phyloP scores from a whole-genome alignment of 2,797 vertebrate species.

The Sebastes hopkinsi region DNA sequence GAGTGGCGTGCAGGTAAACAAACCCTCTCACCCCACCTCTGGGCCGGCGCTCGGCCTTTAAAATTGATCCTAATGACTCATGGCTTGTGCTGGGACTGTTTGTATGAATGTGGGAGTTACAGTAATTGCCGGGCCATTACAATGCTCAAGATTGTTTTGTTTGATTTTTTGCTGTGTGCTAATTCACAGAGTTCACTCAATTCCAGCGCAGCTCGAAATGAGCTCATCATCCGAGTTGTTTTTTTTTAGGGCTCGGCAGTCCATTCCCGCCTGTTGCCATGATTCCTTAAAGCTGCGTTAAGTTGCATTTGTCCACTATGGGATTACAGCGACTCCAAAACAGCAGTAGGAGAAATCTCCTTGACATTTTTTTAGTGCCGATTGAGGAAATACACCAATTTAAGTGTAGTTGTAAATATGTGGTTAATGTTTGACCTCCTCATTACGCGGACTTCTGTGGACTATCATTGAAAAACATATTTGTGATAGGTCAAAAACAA shows the following conservation, averaged over 20 bases:
- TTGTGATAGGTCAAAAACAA: background rate
- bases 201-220: background rate
- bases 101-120: slow-evolving; percentile 48
- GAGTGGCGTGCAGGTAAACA: slow-evolving; percentile 42
- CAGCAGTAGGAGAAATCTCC: background rate
- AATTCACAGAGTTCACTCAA: slow-evolving; percentile 18
- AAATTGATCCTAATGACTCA: slow-evolving; percentile 58
- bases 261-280: background rate
- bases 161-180: slow-evolving; percentile 3
- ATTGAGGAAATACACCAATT: background rate
- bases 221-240: slow-evolving; percentile 2
- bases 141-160: slow-evolving; percentile 31
- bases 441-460: too few species aligned
- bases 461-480: too few species aligned
- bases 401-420: background rate
- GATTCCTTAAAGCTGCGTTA: slow-evolving; percentile 3
- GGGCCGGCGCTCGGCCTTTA: slow-evolving; percentile 21
- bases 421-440: too few species aligned
- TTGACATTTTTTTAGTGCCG: background rate
- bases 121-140: slow-evolving; percentile 48
- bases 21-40: slow-evolving; percentile 1
- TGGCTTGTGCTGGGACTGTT: slow-evolving; percentile 37
- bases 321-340: background rate
- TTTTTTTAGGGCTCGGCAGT: background rate
- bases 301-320: background rate